Evolutionary conservation across 2,797 vertebrate species (phyloP).

Genomic region (Columba guinea): DNA sequence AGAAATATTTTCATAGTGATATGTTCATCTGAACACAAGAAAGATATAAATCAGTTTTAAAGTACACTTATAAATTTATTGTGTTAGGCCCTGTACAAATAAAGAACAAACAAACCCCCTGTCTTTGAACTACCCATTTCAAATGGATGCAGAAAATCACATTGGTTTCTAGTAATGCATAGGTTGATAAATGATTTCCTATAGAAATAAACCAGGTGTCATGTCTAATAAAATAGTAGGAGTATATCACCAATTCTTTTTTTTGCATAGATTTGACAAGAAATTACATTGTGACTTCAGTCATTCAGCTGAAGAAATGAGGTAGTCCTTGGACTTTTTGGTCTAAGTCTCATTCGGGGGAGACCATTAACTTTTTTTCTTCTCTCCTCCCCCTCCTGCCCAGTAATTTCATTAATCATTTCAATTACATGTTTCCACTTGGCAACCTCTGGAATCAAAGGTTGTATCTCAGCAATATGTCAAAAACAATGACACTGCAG

Average conservation of each 20-base stretch:
- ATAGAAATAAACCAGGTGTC: background rate
- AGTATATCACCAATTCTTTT: background rate
- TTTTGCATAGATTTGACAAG: background rate
- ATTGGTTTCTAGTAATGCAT: background rate
- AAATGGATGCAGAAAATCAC: background rate
- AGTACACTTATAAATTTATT: background rate
- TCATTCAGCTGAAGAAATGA: background rate
- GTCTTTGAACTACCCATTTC: background rate
- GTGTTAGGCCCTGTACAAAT: background rate
- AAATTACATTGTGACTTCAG: background rate
- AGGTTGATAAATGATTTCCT: background rate
- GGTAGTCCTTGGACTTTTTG: background rate
- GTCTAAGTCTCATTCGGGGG: background rate
- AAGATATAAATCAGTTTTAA: background rate
- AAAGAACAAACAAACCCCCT: background rate
- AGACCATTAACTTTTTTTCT: background rate
- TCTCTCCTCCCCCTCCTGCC: background rate
- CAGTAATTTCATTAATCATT: slow-evolving; percentile 53
- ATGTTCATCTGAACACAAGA: background rate
- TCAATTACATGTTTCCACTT: slow-evolving; percentile 25
- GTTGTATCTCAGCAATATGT: slow-evolving; percentile 46
- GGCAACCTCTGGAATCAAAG: background rate
- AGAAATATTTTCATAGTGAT: background rate
- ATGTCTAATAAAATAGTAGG: background rate
- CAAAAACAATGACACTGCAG: slow-evolving; percentile 29